Conservation (phyloP, 2,888 invertebrate species). For the Magallana nippona region DNA sequence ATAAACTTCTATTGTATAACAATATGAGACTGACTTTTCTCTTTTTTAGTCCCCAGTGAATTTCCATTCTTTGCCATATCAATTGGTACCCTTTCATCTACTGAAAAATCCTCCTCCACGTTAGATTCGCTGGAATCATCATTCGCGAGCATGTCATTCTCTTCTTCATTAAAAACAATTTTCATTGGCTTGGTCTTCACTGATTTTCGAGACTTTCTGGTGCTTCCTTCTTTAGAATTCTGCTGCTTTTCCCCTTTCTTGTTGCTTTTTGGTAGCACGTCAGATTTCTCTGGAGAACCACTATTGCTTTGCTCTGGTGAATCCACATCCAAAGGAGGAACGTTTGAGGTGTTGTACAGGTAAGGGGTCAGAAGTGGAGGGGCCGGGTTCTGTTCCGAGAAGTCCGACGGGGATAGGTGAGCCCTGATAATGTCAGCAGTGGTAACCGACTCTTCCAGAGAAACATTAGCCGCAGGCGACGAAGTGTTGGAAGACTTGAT, state of each 20-base stretch:
- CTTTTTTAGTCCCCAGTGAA: not conserved
- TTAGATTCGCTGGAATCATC: not conserved
- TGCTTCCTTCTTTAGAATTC: not conserved
- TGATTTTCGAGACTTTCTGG: not conserved
- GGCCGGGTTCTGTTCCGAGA: conserved; percentile 16
- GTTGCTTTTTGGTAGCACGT: not conserved
- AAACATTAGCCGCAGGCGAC: not conserved
- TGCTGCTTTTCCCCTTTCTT: not conserved
- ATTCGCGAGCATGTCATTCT: not conserved
- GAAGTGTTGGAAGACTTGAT: conserved; percentile 2
- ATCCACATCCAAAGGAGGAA: conserved; percentile 8
- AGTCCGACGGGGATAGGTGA: conserved; percentile 27
- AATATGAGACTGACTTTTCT: not conserved
- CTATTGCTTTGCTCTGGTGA: conserved; percentile 18
- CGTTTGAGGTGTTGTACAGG: conserved; percentile 16
- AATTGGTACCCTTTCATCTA: not conserved
- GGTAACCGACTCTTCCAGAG: not conserved
- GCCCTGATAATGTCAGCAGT: conserved; percentile 16
- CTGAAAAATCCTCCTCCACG: not conserved
- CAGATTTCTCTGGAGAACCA: not conserved
- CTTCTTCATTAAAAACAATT: conserved; percentile 8
- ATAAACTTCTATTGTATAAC: conserved; percentile 16
- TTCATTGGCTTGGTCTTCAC: conserved; percentile 22
- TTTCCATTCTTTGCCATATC: conserved; percentile 12
- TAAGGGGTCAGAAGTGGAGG: not conserved